Evolutionary conservation across 2,113 vertebrate species (phyloP).

Genomic region (Tiliqua scincoides): DNA sequence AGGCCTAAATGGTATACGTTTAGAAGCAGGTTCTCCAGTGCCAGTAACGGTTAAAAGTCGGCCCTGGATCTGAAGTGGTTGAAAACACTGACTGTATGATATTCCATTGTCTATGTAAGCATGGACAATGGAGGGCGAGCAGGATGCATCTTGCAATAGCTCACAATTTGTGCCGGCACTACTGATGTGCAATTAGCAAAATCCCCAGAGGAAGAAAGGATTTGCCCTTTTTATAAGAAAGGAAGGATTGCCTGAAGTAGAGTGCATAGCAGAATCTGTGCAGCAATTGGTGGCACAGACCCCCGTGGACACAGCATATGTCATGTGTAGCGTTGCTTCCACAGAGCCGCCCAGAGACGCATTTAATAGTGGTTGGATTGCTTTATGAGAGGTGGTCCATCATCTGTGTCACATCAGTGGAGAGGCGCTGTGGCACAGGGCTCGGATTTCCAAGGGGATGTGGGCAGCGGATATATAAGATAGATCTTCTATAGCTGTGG

Average conservation of each 20-base stretch:
- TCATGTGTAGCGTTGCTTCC: background rate
- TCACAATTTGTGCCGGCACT: background rate
- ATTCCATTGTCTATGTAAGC: background rate
- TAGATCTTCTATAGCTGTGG: background rate
- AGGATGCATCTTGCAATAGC: background rate
- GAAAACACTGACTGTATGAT: too few relatives aligned
- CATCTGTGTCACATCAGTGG: background rate
- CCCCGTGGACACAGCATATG: background rate
- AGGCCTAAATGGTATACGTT: background rate
- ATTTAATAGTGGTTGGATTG: background rate
- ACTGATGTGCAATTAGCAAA: background rate
- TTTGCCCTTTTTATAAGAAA: fast-evolving
- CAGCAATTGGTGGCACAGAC: conserved; percentile 3
- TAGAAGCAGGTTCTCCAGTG: too few relatives aligned
- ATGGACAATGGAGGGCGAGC: background rate
- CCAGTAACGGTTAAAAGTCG: background rate
- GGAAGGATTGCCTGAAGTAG: background rate
- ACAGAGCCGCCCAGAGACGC: background rate
- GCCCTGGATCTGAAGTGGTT: background rate
- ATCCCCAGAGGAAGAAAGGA: background rate
- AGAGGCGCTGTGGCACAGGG: background rate
- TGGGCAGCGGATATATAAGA: background rate
- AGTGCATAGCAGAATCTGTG: background rate
- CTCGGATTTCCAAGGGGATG: background rate
- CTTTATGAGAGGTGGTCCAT: background rate